Conservation (phyloP, 2,797 vertebrate genomes). For the Morelia viridis region DNA sequence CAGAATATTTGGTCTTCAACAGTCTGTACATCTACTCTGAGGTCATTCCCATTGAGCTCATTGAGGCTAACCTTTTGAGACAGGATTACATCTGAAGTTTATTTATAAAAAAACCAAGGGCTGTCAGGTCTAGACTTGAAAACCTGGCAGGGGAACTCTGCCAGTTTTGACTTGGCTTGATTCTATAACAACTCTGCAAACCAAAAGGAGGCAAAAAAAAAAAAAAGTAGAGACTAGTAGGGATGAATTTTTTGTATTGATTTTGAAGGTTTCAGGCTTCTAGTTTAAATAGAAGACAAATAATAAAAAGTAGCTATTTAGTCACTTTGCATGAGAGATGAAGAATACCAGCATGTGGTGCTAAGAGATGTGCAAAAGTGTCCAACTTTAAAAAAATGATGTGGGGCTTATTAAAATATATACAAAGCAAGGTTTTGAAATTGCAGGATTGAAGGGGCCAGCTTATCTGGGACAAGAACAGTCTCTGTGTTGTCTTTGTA, state of each 20-base stretch:
- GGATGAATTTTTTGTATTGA: neutral
- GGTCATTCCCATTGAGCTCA: neutral
- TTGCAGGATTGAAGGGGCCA: neutral
- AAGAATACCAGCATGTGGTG: conserved; percentile 61
- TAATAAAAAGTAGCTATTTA: neutral
- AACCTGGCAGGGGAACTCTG: neutral
- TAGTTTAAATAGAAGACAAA: neutral
- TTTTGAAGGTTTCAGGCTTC: neutral
- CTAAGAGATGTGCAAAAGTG: conserved; percentile 32
- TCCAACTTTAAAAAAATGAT: conserved; percentile 1
- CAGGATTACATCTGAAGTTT: neutral
- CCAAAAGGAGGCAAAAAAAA: neutral
- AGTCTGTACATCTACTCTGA: neutral
- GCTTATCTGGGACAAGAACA: neutral
- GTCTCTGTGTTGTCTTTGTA: neutral
- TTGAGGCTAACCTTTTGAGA: neutral
- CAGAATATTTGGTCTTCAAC: neutral
- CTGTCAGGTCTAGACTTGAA: neutral
- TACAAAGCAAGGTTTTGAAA: neutral
- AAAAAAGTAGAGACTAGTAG: neutral
- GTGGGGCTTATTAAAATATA: neutral
- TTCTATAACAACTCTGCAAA: neutral
- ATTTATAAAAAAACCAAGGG: neutral
- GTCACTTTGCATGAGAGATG: neutral
- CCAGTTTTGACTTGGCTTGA: neutral